Evolutionary conservation across 2,888 invertebrate species (phyloP), one percentile per base, ranked within the genome.

Genomic region (Drosophila austrosaltans): DNA sequence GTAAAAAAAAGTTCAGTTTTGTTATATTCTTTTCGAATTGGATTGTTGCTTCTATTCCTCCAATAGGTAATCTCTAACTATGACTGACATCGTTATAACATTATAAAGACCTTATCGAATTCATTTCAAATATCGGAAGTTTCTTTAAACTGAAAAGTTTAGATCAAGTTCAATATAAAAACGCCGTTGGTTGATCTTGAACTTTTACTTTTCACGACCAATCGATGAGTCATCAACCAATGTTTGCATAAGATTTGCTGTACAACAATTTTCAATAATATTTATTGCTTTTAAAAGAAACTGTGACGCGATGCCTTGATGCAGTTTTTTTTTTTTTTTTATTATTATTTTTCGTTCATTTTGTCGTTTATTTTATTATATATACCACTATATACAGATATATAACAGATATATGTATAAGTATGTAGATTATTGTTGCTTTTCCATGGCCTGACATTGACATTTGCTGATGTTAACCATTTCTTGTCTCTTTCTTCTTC

Each of bases 371-470:
- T 39, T 58, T 58, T 36, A 36, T 39, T 36, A 12, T 57, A 20
- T 7, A 2, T 58, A 39, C 6, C n/a, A 36, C 1, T 36, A 22
- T 12, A 22, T 10, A 22, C 36, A 3, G 20, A 12, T 5, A 22
- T 8, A 20, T 4, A 30, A 22, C 16, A 16, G 16, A 36, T 56
- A 7, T 36, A 12, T 12, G 10, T 6, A 22, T 12, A 56, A 16
- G 30, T 30, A 32, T 56, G 20, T 25, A 28, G 3, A 20, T 36
- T 69, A 63, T 58, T 74, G 40, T 60, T 61, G 68, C 75, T 75
- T 77, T 73, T 79, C 81, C 76, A 72, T 75, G 79, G 77, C 69
- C 78, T 90, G 90, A 81, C 89, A 90, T 90, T 89, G 89, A 89
- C 86, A 90, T 87, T 90, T 90, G 87, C 85, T 82, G 75, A 66